Base-by-base conservation (phyloP, 2,113 vertebrate genomes). In the Pelodiscus sinensis region DNA sequence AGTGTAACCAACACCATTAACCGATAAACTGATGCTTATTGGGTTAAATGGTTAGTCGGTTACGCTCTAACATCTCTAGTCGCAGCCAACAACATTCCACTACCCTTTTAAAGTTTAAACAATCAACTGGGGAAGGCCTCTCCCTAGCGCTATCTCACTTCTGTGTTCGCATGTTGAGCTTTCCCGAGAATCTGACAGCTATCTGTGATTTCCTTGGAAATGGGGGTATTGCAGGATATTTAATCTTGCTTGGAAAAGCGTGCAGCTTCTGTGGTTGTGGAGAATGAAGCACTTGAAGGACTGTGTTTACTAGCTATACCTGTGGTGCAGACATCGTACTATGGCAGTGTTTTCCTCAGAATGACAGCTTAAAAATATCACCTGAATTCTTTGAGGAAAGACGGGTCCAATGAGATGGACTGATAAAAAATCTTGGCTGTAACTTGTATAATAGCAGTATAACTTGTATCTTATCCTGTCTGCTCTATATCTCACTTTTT, bases 141-240 rank as follows among this genome's bases (percentile, higher is more conserved):
- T 35, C 82, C 54, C 0, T 25, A 8, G 15, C 11, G 1, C 25
- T 2, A 0, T 38, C 35, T 22, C 2, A 1, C 14, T 50, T 44
- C 55, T 31, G 10, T 60, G 25, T 12, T 90, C 31, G 50, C 54
- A 25, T 44, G 73, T 77, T 21, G 1, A 13, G 3, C 8, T 15
- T 79, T 90, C 71, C 7, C 55, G 8, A 73, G 82, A 51, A 24
- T 71, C 8, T 25, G 73, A 77, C 22, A 25, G 22, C 22, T 5
- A 25, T 50, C 38, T 27, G 38, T 77, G 22, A 77, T 12, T 50
- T 50, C 22, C 7, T 77, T 50, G 50, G 22, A 50, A 77, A 25
- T 25, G 11, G 24, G 73, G 73, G 38, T 21, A 77, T 11, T 50
- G 13, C 73, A 50, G 38, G 38, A 7, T 50, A 77, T 13, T 25